These are phyloP conservation scores for Pomacea canaliculata DNA, from an alignment of 2,888 invertebrate species.

Conservation along the genomic window DNA sequence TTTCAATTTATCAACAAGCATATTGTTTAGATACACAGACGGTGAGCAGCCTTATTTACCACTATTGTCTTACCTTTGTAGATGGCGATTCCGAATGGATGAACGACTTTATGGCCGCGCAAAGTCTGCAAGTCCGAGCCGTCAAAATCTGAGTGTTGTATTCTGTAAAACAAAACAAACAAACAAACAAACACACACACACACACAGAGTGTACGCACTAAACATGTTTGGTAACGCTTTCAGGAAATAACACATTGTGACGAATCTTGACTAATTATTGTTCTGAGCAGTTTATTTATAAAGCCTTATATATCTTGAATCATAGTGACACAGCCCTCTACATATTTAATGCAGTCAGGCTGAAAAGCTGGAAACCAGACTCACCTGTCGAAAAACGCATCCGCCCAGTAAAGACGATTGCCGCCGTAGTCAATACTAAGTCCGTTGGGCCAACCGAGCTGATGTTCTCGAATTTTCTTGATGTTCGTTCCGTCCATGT, in stretches of 20 bases:
- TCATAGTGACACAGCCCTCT: too few species aligned
- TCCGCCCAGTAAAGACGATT: conserved; percentile 98
- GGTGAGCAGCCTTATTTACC: too few species aligned
- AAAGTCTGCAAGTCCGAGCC: conserved; percentile 92
- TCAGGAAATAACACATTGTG: too few species aligned
- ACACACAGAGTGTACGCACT: too few species aligned
- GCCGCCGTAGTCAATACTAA: conserved; percentile 89
- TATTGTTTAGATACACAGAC: too few species aligned
- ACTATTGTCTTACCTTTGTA: conserved; percentile 51
- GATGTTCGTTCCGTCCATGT: conserved; percentile 88
- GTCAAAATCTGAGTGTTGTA: conserved; percentile 91
- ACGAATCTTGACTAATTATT: too few species aligned
- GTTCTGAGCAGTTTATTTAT: too few species aligned
- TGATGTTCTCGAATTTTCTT: conserved; percentile 90
- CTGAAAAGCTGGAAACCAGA: too few species aligned
- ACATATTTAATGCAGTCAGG: too few species aligned
- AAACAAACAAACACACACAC: neutral
- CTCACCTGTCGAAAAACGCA: conserved; percentile 82
- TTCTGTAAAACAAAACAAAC: conserved; percentile 66
- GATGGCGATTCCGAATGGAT: conserved; percentile 78
- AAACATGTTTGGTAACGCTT: too few species aligned
- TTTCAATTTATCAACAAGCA: too few species aligned
- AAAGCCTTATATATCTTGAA: too few species aligned
- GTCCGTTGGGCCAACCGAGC: conserved; percentile 96
- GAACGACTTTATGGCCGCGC: conserved; percentile 85